Base-by-base conservation (phyloP, 2,113 vertebrate species). In the Ictalurus furcatus region DNA sequence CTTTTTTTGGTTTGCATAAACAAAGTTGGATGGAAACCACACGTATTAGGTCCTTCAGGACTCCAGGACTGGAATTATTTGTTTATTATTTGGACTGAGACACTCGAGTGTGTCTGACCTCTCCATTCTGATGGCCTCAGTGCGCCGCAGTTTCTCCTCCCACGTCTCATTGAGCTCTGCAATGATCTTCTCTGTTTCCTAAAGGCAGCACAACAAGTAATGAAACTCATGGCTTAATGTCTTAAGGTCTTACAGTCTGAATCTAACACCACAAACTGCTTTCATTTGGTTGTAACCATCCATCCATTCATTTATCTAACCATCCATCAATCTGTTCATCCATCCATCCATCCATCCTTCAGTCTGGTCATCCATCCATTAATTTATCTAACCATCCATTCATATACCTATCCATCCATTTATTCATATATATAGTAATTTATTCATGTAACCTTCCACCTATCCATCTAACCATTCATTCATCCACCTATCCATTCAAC, bases 131-230 rank as follows among this genome's bases (percentile, higher is more conserved):
- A 99, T 99, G 54, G 97, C 97, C 89, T 99, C 98, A 0, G 98
- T 99, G 69, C 98, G 96, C 0, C 98, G 95, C 52, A 99, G 95
- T 89, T 99, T 99, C 95, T 99, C 98, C 71, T 99, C 98, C 98
- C 98, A 99, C 0, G 98, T 99, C 93, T 99, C 98, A 0, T 99
- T 99, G 91, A 99, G 96, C 92, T 99, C 98, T 0, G 98, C 98
- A 0, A 99, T 99, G 89, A 99, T 99, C 93, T 99, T 99, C 94
- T 99, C 98, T 0, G 98, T 99, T 94, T 99, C 98, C 98, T 99
- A 93, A 52, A 71, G 54, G 76, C 65, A 82, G 61, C 69, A 88
- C 87, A 85, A 21, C 25, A 79, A 6, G 6, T 28, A 58, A 9
- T 76, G 61, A 58, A 83, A 82, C 17, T 82, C 25, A 52, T 52